Percentiles rank a stretch among this genome's conserved stretches.
These are phyloP conservation scores for Eristalis tenax DNA, from an alignment of 2,888 invertebrate genomes.

Conservation along the genomic window DNA sequence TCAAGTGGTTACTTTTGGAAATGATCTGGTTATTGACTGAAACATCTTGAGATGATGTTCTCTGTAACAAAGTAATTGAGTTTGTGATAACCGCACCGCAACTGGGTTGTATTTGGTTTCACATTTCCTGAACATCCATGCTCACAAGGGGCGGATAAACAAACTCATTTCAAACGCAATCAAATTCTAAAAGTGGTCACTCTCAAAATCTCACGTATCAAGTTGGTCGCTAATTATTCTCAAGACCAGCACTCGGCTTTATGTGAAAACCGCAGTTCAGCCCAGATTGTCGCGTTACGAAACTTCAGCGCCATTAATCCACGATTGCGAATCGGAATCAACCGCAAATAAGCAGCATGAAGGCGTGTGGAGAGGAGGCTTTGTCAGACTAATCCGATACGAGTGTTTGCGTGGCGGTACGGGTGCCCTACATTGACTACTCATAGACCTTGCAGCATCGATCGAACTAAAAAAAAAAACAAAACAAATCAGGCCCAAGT, in stretches of 20 bases:
- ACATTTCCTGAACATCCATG: neutral
- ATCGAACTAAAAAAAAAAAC: neutral
- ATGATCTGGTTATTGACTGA: constrained; percentile 2
- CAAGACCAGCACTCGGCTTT: neutral
- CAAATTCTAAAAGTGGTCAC: neutral
- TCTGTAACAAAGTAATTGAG: neutral
- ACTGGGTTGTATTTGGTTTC: neutral
- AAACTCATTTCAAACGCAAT: neutral
- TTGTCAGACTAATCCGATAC: neutral
- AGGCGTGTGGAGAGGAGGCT: neutral
- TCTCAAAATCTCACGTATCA: neutral
- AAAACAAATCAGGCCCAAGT: neutral
- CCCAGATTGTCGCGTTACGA: constrained; percentile 3
- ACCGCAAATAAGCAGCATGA: neutral
- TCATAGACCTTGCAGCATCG: neutral
- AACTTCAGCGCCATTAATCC: neutral
- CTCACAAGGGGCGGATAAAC: too few relatives aligned
- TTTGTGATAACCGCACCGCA: neutral
- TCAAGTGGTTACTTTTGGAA: constrained; percentile 7
- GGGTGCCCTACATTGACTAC: neutral
- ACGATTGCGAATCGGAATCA: constrained; percentile 6
- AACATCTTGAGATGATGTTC: neutral
- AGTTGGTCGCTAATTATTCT: neutral
- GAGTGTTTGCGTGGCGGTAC: neutral
- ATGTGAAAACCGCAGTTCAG: constrained; percentile 4